Evolutionary conservation across 2,888 invertebrate species (phyloP).

Genomic region (Pollenia angustigena): DNA sequence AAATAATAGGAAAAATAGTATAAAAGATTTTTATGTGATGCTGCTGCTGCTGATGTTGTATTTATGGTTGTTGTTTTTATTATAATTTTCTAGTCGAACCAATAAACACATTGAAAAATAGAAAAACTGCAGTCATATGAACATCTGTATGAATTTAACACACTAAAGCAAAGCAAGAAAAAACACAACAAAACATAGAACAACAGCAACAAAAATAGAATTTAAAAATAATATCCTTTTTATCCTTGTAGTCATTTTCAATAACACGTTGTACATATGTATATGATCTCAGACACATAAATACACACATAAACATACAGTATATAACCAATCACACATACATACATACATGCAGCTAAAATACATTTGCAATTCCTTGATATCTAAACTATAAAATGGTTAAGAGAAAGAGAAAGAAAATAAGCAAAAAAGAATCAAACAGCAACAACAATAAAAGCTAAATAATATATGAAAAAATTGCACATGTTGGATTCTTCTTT

Average conservation of each 20-base stretch:
- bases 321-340: background rate
- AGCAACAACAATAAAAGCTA: constrained; percentile 1
- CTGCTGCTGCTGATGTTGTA: constrained; percentile 6
- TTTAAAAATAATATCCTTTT: constrained; percentile 62
- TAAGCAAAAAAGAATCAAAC: background rate
- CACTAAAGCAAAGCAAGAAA: constrained; percentile 30
- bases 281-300: constrained; percentile 29
- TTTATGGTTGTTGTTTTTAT: background rate
- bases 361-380: constrained; percentile 28
- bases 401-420: background rate
- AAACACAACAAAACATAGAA: constrained; percentile 23
- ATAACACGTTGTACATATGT: constrained; percentile 38
- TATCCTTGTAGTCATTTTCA: constrained; percentile 63
- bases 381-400: constrained; percentile 10
- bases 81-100: constrained; percentile 28
- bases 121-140: constrained; percentile 62
- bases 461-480: constrained; percentile 33
- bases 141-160: constrained; percentile 64
- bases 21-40: constrained; percentile 39
- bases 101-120: constrained; percentile 18
- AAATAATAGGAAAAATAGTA: background rate
- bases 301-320: constrained; percentile 10
- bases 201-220: constrained; percentile 28
- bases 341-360: background rate
- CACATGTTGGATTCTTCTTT: constrained; percentile 32